Evolutionary conservation across 2,888 invertebrate species (phyloP).

Genomic region (Dichetophora obliterata): DNA sequence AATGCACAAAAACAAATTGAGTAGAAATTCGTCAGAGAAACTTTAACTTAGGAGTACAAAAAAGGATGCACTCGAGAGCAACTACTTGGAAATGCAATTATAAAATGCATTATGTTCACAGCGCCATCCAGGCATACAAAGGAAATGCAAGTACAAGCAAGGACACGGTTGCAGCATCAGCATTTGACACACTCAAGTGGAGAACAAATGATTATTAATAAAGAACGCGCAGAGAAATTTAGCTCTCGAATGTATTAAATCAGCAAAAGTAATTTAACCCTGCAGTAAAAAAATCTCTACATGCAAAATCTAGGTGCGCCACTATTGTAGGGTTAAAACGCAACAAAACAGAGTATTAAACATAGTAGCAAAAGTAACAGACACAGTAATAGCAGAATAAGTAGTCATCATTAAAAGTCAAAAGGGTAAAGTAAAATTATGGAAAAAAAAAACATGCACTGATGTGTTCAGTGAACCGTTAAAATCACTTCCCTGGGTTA

Average conservation of each 20-base stretch:
- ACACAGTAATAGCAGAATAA: no score
- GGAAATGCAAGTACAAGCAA: not conserved
- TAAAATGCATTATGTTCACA: conserved; percentile 39
- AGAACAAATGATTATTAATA: not conserved
- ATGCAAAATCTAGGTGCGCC: no score
- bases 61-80: conserved; percentile 31
- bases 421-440: no score
- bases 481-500: no score
- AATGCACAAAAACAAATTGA: not conserved
- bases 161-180: not conserved
- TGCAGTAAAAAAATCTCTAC: no score
- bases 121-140: not conserved
- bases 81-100: conserved; percentile 40
- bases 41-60: conserved; percentile 6
- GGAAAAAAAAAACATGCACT: no score
- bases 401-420: no score
- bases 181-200: not conserved
- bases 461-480: no score
- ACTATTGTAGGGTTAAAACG: no score
- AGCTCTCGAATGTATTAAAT: conserved; percentile 2
- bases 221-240: not conserved
- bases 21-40: not conserved
- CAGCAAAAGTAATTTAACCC: conserved; percentile 28
- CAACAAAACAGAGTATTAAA: not conserved
- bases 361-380: no score